These are phyloP conservation scores for Oceanodroma tethys DNA, from an alignment of 2,113 vertebrate species.

Conservation along the genomic window DNA sequence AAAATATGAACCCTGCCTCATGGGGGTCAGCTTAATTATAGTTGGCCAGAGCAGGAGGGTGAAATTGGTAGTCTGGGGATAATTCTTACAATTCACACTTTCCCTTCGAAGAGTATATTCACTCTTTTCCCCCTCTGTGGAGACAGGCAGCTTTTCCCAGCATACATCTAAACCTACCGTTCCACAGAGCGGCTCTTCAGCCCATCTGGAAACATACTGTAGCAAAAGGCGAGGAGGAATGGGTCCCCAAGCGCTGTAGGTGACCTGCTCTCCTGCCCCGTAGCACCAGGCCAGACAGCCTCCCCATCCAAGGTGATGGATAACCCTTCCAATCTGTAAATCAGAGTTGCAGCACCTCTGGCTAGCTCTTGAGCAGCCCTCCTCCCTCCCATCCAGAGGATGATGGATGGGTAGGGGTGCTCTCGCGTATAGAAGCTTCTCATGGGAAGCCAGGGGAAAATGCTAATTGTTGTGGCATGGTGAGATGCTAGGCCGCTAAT, in stretches of 20 bases:
- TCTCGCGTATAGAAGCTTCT: not conserved
- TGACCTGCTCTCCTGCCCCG: not conserved
- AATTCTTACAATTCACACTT: not conserved
- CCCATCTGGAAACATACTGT: not conserved
- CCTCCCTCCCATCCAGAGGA: not conserved
- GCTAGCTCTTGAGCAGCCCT: not conserved
- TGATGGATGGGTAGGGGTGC: not conserved
- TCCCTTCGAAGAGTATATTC: not conserved
- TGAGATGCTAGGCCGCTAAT: not conserved
- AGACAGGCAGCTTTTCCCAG: not conserved
- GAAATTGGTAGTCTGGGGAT: not conserved
- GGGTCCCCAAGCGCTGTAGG: rapidly evolving
- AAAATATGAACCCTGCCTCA: not conserved
- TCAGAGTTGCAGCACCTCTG: not conserved
- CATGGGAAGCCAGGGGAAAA: not conserved
- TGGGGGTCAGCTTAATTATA: not conserved
- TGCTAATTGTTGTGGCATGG: not conserved
- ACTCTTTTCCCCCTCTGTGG: not conserved
- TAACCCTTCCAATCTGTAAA: not conserved
- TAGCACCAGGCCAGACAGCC: not conserved
- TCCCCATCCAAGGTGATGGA: not conserved
- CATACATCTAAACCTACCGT: not conserved
- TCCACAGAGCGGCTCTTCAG: not conserved
- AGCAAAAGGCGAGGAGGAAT: not conserved
- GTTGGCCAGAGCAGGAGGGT: not conserved